Conservation (phyloP, 2,113 vertebrate genomes). For the Leiothrix lutea region DNA sequence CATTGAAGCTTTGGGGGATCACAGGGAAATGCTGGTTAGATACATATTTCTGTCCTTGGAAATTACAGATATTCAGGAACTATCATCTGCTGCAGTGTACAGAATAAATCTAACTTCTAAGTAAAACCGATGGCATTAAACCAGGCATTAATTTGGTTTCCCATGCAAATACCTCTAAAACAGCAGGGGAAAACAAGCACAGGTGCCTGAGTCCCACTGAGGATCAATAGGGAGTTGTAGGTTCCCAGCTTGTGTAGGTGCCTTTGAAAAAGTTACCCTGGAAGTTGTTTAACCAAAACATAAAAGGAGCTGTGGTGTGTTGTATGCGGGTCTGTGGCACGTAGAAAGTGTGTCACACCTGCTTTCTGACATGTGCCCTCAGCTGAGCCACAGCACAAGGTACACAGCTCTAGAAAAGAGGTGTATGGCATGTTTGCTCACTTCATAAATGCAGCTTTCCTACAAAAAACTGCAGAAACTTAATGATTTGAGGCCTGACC, state of each 20-base stretch:
- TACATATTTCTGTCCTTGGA: background rate
- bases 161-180: background rate
- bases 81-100: background rate
- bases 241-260: background rate
- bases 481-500: background rate
- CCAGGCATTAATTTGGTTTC: background rate
- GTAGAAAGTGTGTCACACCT: conserved; percentile 61
- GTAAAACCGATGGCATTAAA: background rate
- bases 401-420: background rate
- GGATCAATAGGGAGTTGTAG: background rate
- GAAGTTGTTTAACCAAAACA: conserved; percentile 21
- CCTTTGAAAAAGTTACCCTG: conserved; percentile 6
- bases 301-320: background rate
- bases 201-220: background rate
- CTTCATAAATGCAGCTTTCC: background rate
- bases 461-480: background rate
- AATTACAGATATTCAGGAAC: background rate
- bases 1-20: background rate
- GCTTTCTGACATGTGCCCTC: background rate
- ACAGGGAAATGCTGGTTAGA: background rate
- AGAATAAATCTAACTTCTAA: background rate
- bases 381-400: background rate
- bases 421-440: background rate
- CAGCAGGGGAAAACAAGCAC: background rate
- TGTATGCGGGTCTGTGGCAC: background rate